Percentiles rank a stretch among this genome's conserved stretches.
Evolutionary conservation across 2,888 invertebrate genomes (phyloP).

Genomic region (Aphidius colemani): DNA sequence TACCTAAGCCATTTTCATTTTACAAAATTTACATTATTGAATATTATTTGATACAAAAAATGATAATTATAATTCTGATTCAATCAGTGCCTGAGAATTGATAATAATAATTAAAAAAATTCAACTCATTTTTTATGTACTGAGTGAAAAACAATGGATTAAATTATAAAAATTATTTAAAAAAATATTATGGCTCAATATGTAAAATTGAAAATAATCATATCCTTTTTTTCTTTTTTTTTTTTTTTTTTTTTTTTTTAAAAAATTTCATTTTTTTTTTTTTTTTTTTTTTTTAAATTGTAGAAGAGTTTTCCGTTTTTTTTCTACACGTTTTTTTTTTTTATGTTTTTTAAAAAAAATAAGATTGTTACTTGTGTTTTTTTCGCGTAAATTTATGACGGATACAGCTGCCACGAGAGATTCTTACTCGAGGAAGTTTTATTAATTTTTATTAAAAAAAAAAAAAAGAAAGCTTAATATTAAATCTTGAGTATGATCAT

Average conservation of each 20-base stretch:
- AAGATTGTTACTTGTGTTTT: slow-evolving; percentile 6
- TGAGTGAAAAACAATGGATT: too few species aligned
- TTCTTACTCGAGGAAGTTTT: slow-evolving; percentile 12
- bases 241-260: too few species aligned
- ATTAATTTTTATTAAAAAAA: too few species aligned
- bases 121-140: slow-evolving; percentile 7
- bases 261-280: not conserved
- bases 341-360: slow-evolving; percentile 8
- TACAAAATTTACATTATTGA: slow-evolving; percentile 33
- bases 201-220: too few species aligned
- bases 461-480: too few species aligned
- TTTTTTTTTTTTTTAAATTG: not conserved
- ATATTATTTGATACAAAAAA: slow-evolving; percentile 28
- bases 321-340: slow-evolving; percentile 7
- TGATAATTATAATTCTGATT: slow-evolving; percentile 36
- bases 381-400: slow-evolving; percentile 5
- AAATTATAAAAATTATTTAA: too few species aligned
- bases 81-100: slow-evolving; percentile 37
- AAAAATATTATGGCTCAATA: too few species aligned
- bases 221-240: too few species aligned
- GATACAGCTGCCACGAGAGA: slow-evolving; percentile 21
- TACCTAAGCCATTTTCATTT: too few species aligned
- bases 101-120: slow-evolving; percentile 28
- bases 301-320: slow-evolving; percentile 4
- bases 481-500: slow-evolving; percentile 18